A percentile compares a stretch with the other conserved stretches of the same genome.
These are phyloP conservation scores for Amphipoea oculea DNA, from an alignment of 2,888 invertebrate genomes.

Conservation along the genomic window DNA sequence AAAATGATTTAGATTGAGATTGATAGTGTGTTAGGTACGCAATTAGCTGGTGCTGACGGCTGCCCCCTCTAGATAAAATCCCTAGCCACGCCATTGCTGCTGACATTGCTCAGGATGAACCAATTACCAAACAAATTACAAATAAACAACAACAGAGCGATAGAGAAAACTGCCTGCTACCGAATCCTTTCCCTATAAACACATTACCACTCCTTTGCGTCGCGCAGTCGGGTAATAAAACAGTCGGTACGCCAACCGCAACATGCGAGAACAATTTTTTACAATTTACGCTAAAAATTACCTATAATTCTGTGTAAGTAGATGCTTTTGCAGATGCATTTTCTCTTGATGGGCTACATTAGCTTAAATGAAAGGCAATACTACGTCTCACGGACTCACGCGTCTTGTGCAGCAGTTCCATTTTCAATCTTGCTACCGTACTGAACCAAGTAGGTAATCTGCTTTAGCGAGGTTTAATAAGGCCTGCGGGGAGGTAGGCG, in stretches of 20 bases:
- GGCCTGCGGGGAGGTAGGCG: no score
- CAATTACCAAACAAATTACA: no score
- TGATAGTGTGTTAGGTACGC: no score
- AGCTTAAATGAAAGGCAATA: background rate
- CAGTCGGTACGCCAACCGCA: background rate
- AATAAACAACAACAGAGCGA: background rate
- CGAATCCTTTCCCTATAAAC: background rate
- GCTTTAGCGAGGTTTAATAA: background rate
- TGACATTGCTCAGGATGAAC: no score
- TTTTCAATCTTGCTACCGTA: background rate
- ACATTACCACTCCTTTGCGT: no score
- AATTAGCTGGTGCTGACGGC: no score
- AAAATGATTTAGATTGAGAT: no score
- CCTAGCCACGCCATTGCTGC: no score
- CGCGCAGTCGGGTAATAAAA: no score
- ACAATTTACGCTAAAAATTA: slow-evolving; percentile 12
- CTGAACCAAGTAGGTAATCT: background rate
- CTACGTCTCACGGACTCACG: background rate
- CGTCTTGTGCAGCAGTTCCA: background rate
- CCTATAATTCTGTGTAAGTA: background rate
- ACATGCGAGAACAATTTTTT: slow-evolving; percentile 30
- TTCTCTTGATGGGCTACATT: background rate
- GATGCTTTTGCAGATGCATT: background rate
- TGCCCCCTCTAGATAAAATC: no score
- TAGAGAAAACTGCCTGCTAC: background rate